A percentile compares a stretch with the other conserved stretches of the same genome.
Evolutionary conservation across 2,797 vertebrate species (phyloP).

Genomic region (Pangasius sanitwongsei): DNA sequence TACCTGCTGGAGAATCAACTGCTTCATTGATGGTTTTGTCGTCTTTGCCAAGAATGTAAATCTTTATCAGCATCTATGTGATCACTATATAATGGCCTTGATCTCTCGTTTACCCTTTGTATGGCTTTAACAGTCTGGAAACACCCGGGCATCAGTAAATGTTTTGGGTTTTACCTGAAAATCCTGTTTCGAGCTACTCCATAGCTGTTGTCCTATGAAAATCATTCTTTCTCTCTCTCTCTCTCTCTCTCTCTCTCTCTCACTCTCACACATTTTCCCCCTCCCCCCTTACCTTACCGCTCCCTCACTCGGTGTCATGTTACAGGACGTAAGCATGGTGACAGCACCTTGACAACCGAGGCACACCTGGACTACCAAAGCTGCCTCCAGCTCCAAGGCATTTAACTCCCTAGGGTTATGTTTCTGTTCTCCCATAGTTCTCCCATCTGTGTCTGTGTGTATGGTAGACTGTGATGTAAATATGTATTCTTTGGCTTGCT

Average conservation of each 20-base stretch:
- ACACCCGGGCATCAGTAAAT: slow-evolving; percentile 29
- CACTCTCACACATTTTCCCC: slow-evolving; percentile 46
- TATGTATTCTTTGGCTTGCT: background rate
- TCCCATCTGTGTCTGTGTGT: slow-evolving; percentile 17
- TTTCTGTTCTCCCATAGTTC: slow-evolving; percentile 24
- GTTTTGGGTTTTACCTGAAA: slow-evolving; percentile 50
- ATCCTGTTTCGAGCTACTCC: slow-evolving; percentile 38
- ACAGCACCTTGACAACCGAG: slow-evolving; percentile 75
- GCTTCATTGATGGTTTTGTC: slow-evolving; percentile 14
- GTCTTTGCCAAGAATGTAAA: background rate
- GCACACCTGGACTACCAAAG: slow-evolving; percentile 41
- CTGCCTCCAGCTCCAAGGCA: slow-evolving; percentile 39
- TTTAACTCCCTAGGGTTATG: slow-evolving; percentile 39
- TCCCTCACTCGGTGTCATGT: slow-evolving; percentile 72
- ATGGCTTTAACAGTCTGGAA: slow-evolving; percentile 35
- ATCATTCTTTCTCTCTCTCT: slow-evolving; percentile 56
- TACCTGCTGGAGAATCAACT: slow-evolving; percentile 28
- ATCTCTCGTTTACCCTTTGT: slow-evolving; percentile 18
- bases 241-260: slow-evolving; percentile 38
- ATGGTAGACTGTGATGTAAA: background rate
- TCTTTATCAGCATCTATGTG: background rate
- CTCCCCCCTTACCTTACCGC: slow-evolving; percentile 65
- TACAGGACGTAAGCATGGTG: slow-evolving; percentile 73
- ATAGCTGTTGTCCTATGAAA: slow-evolving; percentile 71
- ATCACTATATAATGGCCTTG: slow-evolving; percentile 4